Conservation (phyloP, 2,888 invertebrate genomes). For the Drosophila flavopinicola region DNA sequence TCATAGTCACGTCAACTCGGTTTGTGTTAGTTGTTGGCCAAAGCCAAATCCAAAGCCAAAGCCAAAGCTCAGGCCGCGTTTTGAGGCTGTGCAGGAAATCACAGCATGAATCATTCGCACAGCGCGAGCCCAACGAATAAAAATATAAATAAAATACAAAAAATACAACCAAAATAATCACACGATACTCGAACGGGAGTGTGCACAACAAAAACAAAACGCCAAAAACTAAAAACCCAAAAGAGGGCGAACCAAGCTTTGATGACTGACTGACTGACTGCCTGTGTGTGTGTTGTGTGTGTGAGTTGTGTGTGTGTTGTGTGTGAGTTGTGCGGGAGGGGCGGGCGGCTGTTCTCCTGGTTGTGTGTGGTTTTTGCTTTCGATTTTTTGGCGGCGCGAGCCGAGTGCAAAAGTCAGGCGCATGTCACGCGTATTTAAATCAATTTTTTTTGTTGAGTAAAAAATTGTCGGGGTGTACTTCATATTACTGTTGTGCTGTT, state of each 20-base stretch:
- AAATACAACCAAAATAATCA: conserved; percentile 67
- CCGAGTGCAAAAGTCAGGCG: conserved; percentile 76
- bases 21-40: conserved; percentile 62
- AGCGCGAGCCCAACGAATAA: conserved; percentile 53
- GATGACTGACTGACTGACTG: conserved; percentile 59
- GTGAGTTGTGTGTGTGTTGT: conserved; percentile 14
- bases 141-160: conserved; percentile 16
- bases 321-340: conserved; percentile 18
- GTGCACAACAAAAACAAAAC: conserved; percentile 40
- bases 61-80: conserved; percentile 57
- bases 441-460: conserved; percentile 46
- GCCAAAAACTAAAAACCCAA: conserved; percentile 24
- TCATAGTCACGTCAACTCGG: conserved; percentile 80
- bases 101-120: conserved; percentile 80
- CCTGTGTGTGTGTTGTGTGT: conserved; percentile 9
- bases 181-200: conserved; percentile 66
- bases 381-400: conserved; percentile 53
- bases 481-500: no score
- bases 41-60: conserved; percentile 52
- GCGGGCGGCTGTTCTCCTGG: conserved; percentile 12
- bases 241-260: conserved; percentile 61
- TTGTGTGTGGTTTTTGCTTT: conserved; percentile 45
- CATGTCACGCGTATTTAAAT: conserved; percentile 80
- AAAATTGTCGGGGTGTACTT: no score
- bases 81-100: conserved; percentile 78